Evolutionary conservation across 1,140 invertebrate species (phyloP), one percentile per base, ranked within the genome.

Genomic region (Musca domestica): DNA sequence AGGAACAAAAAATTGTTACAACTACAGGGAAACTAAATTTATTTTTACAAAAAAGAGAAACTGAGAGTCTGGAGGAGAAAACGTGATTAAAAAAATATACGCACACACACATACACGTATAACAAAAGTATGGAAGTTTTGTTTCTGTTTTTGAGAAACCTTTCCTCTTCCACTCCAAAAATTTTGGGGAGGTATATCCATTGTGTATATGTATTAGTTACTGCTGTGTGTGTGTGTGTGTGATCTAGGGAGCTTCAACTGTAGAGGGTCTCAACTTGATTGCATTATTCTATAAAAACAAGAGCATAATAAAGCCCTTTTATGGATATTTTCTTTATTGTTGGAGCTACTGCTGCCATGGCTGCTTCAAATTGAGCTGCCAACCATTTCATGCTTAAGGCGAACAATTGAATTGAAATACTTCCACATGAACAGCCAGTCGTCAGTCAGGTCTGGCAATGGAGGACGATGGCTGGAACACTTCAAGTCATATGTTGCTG

Each of bases 241-340:
- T 17, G 17, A 41, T 2, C 6, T 41, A n/a, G n/a, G 34, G 27
- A 30, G 27, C n/a, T n/a, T n/a, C 12, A 41, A 2, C 34, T 61
- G 9, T 61, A 34, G 9, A 61, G 14, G 27, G 56, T 61, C 56
- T 61, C 56, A 61, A 61, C 27, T 61, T 61, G 56, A 61, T 61
- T 61, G 56, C 27, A 61, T 61, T 61, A 61, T 61, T 61, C 34
- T 41, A 61, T 61, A 61, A 61, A 41, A 61, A 61, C 56, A 61
- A 61, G 34, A 61, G 56, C 56, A 61, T 61, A 34, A 61, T 41
- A 14, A 41, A 61, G n/a, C 27, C 30, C n/a, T 61, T 61, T 34
- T 34, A 61, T 41, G 34, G 56, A 61, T 61, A 61, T 17, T 34
- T 61, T 61, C 34, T 61, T 61, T 61, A 58, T 58, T 58, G 25